Conservation (phyloP, 2,888 invertebrate genomes). For the Coenonympha glycerion region DNA sequence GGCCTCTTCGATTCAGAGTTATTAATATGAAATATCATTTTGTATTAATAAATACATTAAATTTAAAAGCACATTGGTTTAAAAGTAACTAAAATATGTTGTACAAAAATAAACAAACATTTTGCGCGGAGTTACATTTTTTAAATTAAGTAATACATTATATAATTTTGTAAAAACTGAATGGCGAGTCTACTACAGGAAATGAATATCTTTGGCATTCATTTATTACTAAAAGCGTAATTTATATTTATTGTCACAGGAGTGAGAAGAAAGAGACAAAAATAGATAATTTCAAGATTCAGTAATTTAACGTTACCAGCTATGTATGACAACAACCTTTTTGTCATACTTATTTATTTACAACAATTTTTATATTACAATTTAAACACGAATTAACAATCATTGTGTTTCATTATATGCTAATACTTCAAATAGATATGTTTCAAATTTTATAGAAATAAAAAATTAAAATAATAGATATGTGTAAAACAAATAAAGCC, state of each 20-base stretch:
- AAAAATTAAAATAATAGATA: conserved; percentile 8
- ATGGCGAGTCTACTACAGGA: conserved; percentile 2
- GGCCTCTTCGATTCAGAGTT: too few relatives aligned
- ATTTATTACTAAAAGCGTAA: conserved; percentile 69
- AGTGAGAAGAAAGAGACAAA: conserved; percentile 60
- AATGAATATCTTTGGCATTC: conserved; percentile 51
- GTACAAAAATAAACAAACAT: too few relatives aligned
- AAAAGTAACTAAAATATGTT: not conserved
- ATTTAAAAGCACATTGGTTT: too few relatives aligned
- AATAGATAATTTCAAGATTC: conserved; percentile 36
- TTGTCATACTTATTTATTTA: conserved; percentile 35
- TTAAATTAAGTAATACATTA: not conserved
- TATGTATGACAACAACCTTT: conserved; percentile 32
- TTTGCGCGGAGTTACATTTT: too few relatives aligned
- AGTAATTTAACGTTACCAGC: conserved; percentile 25
- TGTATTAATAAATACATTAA: not conserved
- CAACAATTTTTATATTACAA: conserved; percentile 50
- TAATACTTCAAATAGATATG: conserved; percentile 69
- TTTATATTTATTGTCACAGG: conserved; percentile 74
- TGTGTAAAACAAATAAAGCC: not conserved
- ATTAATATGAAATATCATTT: not conserved
- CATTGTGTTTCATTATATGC: conserved; percentile 41
- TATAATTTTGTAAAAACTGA: not conserved
- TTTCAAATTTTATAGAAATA: conserved; percentile 49
- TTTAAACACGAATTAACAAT: conserved; percentile 53